Evolutionary conservation across 2,888 invertebrate species (phyloP), one percentile per base, ranked within the genome.

Genomic region (Plebejus melissa): DNA sequence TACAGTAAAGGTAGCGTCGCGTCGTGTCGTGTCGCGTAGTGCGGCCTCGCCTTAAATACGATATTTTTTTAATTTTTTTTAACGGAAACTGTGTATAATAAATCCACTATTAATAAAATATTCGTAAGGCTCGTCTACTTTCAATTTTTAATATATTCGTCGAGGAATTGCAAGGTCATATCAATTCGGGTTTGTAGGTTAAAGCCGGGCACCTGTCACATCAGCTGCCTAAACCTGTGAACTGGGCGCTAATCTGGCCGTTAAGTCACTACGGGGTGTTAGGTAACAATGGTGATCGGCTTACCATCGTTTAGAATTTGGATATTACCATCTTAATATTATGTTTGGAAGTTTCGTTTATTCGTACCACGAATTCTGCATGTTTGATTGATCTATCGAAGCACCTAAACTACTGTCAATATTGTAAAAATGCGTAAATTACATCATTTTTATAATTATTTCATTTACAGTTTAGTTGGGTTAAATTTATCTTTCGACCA

Each of bases 191-290:
- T 79, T 79, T 77, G 28, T 79, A 74, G 79, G 79, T 78, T 22
- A 22, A 77, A 77, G 75, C 75, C 76, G 76, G 76, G 57, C 79
- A 79, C 79, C 79, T 79, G 79, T 50, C n/a, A 22, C 32, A 70
- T 50, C 79, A 79, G 79, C 79, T 79, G 79, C 74, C 71, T 32
- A 58, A 72, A 50, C 32, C 32, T 74, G 41, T 41, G 69, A 65
- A 74, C 60, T 76, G 6, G 50, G 28, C 32, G 13, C 46, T 72
- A 28, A n/a, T 50, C 11, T 2, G 70, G 50, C 50, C 50, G 28
- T 46, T 46, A 72, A 28, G 72, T 50, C 32, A 50, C 46, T 13
- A 50, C 38, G 7, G n/a, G 69, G 22, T 41, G 5, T 41, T n/a
- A 22, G 9, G 41, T 70, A 65, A 65, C 65, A 32, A 11, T 60